Conservation (phyloP, 2,113 vertebrate genomes). For the Edolisoma coerulescens region DNA sequence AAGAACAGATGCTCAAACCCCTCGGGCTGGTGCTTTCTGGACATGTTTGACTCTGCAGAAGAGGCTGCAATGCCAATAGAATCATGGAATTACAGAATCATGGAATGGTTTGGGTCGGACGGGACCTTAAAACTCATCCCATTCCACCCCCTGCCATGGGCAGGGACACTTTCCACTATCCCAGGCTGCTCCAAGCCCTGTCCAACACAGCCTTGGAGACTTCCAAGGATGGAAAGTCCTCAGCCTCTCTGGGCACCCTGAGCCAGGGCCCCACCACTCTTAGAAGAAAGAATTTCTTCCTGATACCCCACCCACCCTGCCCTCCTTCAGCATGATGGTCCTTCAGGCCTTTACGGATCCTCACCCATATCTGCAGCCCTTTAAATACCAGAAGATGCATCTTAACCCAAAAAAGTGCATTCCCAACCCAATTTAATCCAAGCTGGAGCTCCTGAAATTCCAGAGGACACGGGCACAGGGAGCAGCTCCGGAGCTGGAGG, state of each 20-base stretch:
- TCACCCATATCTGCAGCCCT: background rate
- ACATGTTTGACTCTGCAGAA: background rate
- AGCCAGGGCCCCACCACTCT: background rate
- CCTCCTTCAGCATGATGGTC: background rate
- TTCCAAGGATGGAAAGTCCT: background rate
- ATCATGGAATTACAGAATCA: background rate
- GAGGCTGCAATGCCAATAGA: background rate
- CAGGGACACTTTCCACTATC: background rate
- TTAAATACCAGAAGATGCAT: background rate
- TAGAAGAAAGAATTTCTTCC: background rate
- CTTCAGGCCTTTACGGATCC: background rate
- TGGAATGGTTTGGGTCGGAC: background rate
- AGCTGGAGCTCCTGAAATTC: background rate
- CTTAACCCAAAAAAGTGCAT: background rate
- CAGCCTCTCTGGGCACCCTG: background rate
- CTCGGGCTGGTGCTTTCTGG: background rate
- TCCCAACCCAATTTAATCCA: background rate
- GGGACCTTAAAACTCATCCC: background rate
- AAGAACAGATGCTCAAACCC: rapidly evolving
- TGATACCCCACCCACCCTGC: background rate
- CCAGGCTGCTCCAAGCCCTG: background rate
- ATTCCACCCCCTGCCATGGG: background rate
- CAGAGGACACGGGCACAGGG: rapidly evolving
- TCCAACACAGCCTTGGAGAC: background rate
- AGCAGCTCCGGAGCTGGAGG: background rate